Conservation (phyloP, 2,797 vertebrate species). For the Rhabdomys pumilio region DNA sequence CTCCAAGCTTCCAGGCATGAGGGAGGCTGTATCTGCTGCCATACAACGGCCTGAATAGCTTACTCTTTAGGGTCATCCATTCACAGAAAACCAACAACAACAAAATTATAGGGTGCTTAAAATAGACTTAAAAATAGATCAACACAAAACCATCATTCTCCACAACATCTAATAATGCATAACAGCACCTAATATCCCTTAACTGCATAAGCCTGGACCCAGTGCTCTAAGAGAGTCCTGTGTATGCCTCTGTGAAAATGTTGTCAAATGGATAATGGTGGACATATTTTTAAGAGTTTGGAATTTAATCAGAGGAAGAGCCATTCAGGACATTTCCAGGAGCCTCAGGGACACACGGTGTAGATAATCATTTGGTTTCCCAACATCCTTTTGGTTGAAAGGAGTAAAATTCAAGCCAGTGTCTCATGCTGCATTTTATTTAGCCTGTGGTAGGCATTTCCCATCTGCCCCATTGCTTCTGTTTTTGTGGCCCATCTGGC, state of each 20-base stretch:
- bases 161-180: not conserved
- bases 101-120: not conserved
- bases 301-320: not conserved
- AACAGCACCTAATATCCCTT: not conserved
- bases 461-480: constrained; percentile 79
- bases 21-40: not conserved
- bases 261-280: not conserved
- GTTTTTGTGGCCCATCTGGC: constrained; percentile 83
- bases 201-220: too few species aligned
- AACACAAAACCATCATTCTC: not conserved
- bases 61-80: not conserved
- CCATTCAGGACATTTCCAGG: not conserved
- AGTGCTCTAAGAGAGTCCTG: not conserved
- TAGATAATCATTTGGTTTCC: constrained; percentile 18
- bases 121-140: not conserved
- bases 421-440: constrained; percentile 75
- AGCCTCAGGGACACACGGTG: not conserved
- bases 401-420: constrained; percentile 50
- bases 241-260: not conserved
- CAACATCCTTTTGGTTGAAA: constrained; percentile 53
- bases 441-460: constrained; percentile 76
- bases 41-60: not conserved
- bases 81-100: not conserved
- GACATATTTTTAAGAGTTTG: not conserved
- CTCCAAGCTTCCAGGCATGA: too few species aligned